Evolutionary conservation across 1,140 invertebrate genomes (phyloP).

Genomic region (Nomia melanderi): DNA sequence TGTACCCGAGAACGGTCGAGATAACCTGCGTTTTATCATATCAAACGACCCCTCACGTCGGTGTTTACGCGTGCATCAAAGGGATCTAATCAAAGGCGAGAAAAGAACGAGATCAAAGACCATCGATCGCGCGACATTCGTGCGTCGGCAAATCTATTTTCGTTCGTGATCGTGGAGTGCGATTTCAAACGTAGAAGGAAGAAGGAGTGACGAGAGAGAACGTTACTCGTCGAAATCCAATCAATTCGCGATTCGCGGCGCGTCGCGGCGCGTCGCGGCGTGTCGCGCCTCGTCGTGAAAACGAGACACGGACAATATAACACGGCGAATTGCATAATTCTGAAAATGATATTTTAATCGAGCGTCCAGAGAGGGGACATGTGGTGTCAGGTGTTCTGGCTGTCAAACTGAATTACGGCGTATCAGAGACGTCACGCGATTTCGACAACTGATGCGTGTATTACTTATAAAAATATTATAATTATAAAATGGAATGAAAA

Average conservation of each 20-base stretch:
- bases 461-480: too few species aligned
- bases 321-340: background rate
- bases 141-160: constrained; percentile 28
- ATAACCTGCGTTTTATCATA: constrained; percentile 30
- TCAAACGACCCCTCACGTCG: constrained; percentile 24
- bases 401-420: too few species aligned
- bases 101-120: constrained; percentile 41
- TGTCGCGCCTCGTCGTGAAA: background rate
- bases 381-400: too few species aligned
- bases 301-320: background rate
- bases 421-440: too few species aligned
- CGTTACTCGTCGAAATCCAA: too few species aligned
- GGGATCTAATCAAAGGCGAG: constrained; percentile 44
- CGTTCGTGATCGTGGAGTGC: background rate
- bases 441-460: too few species aligned
- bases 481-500: too few species aligned
- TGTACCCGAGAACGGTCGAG: background rate
- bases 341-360: constrained; percentile 11
- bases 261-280: too few species aligned
- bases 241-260: too few species aligned
- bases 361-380: constrained; percentile 1
- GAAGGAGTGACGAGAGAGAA: too few species aligned
- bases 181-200: background rate
- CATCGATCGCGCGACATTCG: constrained; percentile 7
- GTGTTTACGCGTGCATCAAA: constrained; percentile 34